These are phyloP conservation scores for Heliconius melpomene DNA, from an alignment of 1,140 invertebrate genomes.

Conservation along the genomic window DNA sequence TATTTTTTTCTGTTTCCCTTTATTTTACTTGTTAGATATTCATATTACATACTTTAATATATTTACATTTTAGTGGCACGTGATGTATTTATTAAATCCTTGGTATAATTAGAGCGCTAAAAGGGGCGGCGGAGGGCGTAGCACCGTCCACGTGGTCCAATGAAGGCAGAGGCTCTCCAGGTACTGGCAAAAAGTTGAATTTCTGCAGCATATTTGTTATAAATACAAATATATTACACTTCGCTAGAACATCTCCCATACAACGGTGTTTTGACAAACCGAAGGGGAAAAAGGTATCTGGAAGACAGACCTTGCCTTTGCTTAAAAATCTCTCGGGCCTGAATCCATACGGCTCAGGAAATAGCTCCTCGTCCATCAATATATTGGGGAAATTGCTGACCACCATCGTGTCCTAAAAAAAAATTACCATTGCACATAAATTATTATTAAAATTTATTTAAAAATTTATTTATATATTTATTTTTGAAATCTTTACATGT, in stretches of 20 bases:
- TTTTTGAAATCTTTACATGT: too few species aligned
- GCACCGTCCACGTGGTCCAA: constrained; percentile 86
- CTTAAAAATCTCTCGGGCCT: constrained; percentile 89
- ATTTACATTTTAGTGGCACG: not conserved
- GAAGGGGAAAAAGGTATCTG: constrained; percentile 89
- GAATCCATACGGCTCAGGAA: constrained; percentile 89
- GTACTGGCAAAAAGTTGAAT: constrained; percentile 85
- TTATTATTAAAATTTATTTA: too few species aligned
- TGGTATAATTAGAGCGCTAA: constrained; percentile 83
- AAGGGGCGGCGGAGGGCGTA: constrained; percentile 87
- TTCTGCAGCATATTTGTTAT: constrained; percentile 89
- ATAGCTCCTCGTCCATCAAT: constrained; percentile 85
- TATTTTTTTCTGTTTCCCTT: not conserved
- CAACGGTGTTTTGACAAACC: constrained; percentile 87
- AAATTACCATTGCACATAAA: too few species aligned
- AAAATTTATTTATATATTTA: too few species aligned
- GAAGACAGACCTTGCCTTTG: constrained; percentile 84
- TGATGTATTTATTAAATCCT: constrained; percentile 52
- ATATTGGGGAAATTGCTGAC: constrained; percentile 90
- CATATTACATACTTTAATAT: not conserved
- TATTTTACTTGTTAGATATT: too few species aligned
- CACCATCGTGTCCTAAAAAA: constrained; percentile 89
- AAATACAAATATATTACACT: constrained; percentile 93
- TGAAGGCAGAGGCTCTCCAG: constrained; percentile 84
- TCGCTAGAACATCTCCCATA: constrained; percentile 74